Percentiles rank a stretch among this genome's conserved stretches.
Evolutionary conservation across 1,140 invertebrate genomes (phyloP).

Genomic region (Drosophila tropicalis): DNA sequence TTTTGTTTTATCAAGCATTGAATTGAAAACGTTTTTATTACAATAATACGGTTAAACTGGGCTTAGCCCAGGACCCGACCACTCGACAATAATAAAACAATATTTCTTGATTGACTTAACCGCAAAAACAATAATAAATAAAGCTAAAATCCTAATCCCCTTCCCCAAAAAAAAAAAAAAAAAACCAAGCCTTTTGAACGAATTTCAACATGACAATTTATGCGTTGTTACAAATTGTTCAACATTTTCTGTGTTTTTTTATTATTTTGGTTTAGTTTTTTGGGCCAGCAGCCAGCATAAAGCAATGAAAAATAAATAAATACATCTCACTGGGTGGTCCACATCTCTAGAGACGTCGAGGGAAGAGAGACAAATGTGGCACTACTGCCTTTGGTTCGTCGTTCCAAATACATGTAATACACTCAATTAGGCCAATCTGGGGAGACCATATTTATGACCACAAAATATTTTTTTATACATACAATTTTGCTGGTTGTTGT

Average conservation of each 20-base stretch:
- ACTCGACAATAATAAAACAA: constrained; percentile 9
- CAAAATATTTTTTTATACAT: constrained; percentile 69
- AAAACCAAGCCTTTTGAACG: not conserved
- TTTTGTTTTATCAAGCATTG: not conserved
- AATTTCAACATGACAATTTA: constrained; percentile 41
- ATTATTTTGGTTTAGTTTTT: constrained; percentile 5
- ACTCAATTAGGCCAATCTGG: constrained; percentile 75
- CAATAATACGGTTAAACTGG: constrained; percentile 8
- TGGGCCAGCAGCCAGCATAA: constrained; percentile 36
- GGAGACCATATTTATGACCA: constrained; percentile 67
- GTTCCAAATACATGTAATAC: constrained; percentile 58
- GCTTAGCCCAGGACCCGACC: not conserved
- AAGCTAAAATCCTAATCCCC: constrained; percentile 10
- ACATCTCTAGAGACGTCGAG: not conserved
- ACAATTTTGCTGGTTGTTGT: constrained; percentile 38
- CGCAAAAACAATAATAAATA: constrained; percentile 10
- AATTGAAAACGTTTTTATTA: constrained; percentile 3
- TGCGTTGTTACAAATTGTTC: constrained; percentile 64
- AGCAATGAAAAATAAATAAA: constrained; percentile 67
- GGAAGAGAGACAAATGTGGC: not conserved
- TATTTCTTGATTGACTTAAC: constrained; percentile 13
- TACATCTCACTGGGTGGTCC: constrained; percentile 29
- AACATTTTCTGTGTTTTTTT: not conserved
- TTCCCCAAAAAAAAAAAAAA: not conserved
- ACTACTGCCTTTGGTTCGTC: constrained; percentile 17